A percentile compares a stretch with the other conserved stretches of the same genome.
Evolutionary conservation across 1,140 invertebrate genomes (phyloP).

Genomic region (Aricia agestis): DNA sequence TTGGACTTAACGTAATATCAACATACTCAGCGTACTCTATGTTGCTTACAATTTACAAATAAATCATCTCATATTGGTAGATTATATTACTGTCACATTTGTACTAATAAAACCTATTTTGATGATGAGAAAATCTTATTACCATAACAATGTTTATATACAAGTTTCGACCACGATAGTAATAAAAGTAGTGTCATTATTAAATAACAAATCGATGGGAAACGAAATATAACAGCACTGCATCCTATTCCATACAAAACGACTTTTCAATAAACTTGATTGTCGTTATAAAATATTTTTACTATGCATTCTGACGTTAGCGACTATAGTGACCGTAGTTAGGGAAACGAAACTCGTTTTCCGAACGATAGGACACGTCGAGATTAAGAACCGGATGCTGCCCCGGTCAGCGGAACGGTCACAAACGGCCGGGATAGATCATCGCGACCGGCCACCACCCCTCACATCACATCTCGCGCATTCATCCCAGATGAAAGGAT

Average conservation of each 20-base stretch:
- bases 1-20: too few relatives aligned
- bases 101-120: background rate
- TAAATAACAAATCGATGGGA: conserved; percentile 23
- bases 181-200: conserved; percentile 7
- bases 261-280: conserved; percentile 59
- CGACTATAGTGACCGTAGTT: conserved; percentile 38
- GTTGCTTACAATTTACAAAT: too few relatives aligned
- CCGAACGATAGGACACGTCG: conserved; percentile 57
- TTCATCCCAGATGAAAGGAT: conserved; percentile 66
- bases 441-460: conserved; percentile 59
- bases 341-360: conserved; percentile 70
- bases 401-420: conserved; percentile 65
- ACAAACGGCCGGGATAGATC: conserved; percentile 49
- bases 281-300: conserved; percentile 62
- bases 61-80: too few relatives aligned
- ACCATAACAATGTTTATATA: background rate
- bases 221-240: conserved; percentile 11
- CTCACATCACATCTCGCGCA: conserved; percentile 46
- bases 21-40: too few relatives aligned
- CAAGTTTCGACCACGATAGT: background rate
- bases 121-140: background rate
- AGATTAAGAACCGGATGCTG: conserved; percentile 73
- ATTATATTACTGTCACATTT: background rate
- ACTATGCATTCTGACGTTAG: conserved; percentile 50
- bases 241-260: conserved; percentile 23